Evolutionary conservation across 53 echinoderm and acorn worm genomes (phyloP), one percentile per base, ranked within the genome.

Genomic region (Echinometra lucunter): DNA sequence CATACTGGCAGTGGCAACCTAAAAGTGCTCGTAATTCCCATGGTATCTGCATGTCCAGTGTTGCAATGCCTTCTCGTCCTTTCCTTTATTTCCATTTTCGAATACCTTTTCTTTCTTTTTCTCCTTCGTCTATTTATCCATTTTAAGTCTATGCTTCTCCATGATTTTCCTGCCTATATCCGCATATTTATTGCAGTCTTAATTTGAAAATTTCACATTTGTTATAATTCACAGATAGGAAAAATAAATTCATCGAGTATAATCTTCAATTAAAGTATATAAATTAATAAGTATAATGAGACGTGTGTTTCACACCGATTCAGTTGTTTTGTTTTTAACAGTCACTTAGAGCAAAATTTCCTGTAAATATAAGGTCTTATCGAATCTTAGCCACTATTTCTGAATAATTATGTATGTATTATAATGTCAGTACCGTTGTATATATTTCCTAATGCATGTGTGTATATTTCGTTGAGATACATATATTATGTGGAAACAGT

Each of bases 301-400:
- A 53, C 53, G 53, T 53, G 53, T 53, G 53, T 53, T 11, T 11
- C 53, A 53, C 53, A 53, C 53, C 13, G 13, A 11, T 53, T 9
- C 13, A 53, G 8, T 53, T 47, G 49, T 9, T 53, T 53, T 53
- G 1, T 13, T 9, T 13, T 0, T 15, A 5, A 63, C 4, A 12
- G 16, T 42, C 3, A n/a, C 12, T 45, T 85, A 85, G 85, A 53
- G 49, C 3, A n/a, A 28, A 5, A 85, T 28, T 81, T 28, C 27
- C 40, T 85, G 85, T 85, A 85, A 10, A 82, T 85, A 47, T 23
- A 53, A 9, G 53, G 34, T 85, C 85, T 28, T 53, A 85, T 85
- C n/a, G 40, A 85, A 85, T 85, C 85, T 85, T 85, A 85, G 85
- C 85, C 85, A 85, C 85, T 85, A 85, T 81, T 40, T 81, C 27